Evolutionary conservation across 1,140 invertebrate species (phyloP), one percentile per base, ranked within the genome.

Genomic region (Acyrthosiphon pisum): DNA sequence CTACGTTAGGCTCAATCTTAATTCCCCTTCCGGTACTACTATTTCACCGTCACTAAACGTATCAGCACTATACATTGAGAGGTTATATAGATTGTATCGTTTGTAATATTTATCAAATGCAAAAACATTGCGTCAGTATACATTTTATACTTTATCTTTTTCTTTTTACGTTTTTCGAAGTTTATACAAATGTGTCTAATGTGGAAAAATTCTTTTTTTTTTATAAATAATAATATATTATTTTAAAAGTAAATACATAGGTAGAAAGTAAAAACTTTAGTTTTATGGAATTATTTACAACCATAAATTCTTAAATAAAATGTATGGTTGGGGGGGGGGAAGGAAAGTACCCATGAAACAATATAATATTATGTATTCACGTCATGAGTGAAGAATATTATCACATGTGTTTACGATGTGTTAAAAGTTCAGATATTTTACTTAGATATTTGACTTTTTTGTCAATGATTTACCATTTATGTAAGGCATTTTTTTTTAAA

Each of bases 151-250:
- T 68, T 68, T 30, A 68, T 68, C 60, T 14, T 26, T 60, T 60
- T 60, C 9, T 60, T 18, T 76, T 35, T 18, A n/a, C n/a, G 26
- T n/a, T 68, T 68, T 76, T 76, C 6, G 6, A 76, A 76, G 14
- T n/a, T n/a, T 76, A 76, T 76, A 76, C 60, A n/a, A 76, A 35
- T 76, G 60, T 76, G n/a, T 76, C n/a, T 76, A n/a, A n/a, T 76
- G 30, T n/a, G n/a, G 60, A 76, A 76, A 60, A 76, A 76, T 76
- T 1, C 18, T n/a, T 14, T 76, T n/a, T 11, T 68, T 76, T 35
- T 76, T 76, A 18, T n/a, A 76, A 76, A 76, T 76, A n/a, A 76
- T 6, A 18, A 76, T 76, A n/a, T 0, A 76, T 20, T 76, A n/a
- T 76, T 18, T 76, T 76, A n/a, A 76, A 76, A 76, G 11, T 2